phyloP scores from a whole-genome alignment of 2,888 invertebrate genomes.

The Drosophila fungiperda region DNA sequence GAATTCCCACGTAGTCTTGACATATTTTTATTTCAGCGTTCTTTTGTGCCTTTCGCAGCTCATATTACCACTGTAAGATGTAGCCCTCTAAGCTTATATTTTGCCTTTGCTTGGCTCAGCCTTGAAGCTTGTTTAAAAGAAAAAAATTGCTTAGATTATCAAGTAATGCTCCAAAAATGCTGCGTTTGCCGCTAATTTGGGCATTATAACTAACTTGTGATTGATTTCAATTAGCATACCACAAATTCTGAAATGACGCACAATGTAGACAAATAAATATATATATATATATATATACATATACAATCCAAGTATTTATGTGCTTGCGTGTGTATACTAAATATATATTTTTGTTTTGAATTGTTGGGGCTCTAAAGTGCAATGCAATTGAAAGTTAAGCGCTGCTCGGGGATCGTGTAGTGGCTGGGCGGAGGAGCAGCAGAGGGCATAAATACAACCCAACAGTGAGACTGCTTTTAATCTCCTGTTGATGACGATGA shows the following conservation, averaged over 20 bases:
- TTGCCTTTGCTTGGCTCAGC: not conserved
- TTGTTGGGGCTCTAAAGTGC: constrained; percentile 46
- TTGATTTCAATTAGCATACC: constrained; percentile 38
- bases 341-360: constrained; percentile 6
- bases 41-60: not conserved
- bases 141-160: not conserved
- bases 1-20: constrained; percentile 65
- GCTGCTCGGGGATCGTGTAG: not conserved
- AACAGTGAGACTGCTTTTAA: constrained; percentile 10
- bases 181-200: not conserved
- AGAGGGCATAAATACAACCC: not conserved
- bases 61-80: constrained; percentile 8
- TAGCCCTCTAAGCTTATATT: constrained; percentile 14
- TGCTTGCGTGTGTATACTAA: constrained; percentile 3
- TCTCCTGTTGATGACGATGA: constrained; percentile 10
- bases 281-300: constrained; percentile 9
- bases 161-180: constrained; percentile 1
- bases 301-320: constrained; percentile 3
- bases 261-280: constrained; percentile 10
- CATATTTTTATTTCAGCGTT: constrained; percentile 33
- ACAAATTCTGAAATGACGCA: constrained; percentile 43
- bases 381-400: constrained; percentile 73
- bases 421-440: not conserved
- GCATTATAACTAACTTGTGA: constrained; percentile 3
- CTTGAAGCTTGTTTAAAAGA: constrained; percentile 6